Evolutionary conservation across 2,113 vertebrate genomes (phyloP).

Genomic region (Polyodon spathula): DNA sequence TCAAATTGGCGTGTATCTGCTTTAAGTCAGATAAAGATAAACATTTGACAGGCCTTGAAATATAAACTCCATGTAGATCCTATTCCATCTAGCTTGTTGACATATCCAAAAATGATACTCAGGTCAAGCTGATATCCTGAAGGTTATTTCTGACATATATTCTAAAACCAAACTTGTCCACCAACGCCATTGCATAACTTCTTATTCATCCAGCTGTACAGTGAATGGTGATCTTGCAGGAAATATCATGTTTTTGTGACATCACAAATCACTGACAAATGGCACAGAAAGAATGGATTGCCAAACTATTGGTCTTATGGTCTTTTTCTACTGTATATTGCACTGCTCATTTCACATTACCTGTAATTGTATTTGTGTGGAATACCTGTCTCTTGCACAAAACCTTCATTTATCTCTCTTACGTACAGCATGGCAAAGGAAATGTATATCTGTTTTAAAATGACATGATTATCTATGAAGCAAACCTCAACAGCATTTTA

Average conservation of each 20-base stretch:
- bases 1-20: constrained; percentile 42
- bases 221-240: constrained; percentile 29
- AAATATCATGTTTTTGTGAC: constrained; percentile 39
- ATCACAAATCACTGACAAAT: constrained; percentile 41
- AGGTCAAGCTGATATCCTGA: constrained; percentile 30
- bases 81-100: constrained; percentile 18
- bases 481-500: too few species aligned
- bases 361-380: constrained; percentile 48
- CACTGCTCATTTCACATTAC: constrained; percentile 46
- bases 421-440: too few species aligned
- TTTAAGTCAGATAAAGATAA: constrained; percentile 21
- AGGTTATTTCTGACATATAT: constrained; percentile 39
- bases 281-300: constrained; percentile 34
- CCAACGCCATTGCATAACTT: constrained; percentile 20
- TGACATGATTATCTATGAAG: too few species aligned
- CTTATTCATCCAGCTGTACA: constrained; percentile 19
- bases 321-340: constrained; percentile 33
- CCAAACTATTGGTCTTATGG: constrained; percentile 26
- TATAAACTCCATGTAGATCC: constrained; percentile 37
- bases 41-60: constrained; percentile 25
- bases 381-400: constrained; percentile 34
- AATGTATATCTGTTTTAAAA: too few species aligned
- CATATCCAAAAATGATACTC: constrained; percentile 9
- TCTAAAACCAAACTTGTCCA: constrained; percentile 24
- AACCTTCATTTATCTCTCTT: constrained; percentile 25